phyloP scores from a whole-genome alignment of 2,797 vertebrate genomes.

The Furcifer pardalis region DNA sequence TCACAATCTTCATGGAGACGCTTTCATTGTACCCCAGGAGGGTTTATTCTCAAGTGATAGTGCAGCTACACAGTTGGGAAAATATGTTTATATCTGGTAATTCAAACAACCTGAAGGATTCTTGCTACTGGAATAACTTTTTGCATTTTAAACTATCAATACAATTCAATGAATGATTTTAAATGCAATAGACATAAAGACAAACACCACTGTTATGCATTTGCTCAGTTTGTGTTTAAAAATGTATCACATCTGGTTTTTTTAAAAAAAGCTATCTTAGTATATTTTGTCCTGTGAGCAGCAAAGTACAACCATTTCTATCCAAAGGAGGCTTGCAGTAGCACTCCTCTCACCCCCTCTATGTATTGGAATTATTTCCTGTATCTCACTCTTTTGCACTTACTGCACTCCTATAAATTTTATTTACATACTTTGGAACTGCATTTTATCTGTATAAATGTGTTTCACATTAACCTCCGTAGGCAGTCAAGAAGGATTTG shows the following conservation, averaged over 20 bases:
- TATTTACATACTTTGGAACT: constrained; percentile 30
- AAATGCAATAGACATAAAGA: background rate
- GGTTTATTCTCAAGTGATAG: too few species aligned
- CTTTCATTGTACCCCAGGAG: too few species aligned
- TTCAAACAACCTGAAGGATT: background rate
- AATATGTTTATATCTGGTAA: background rate
- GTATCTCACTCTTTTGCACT: constrained; percentile 28
- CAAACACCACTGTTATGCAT: background rate
- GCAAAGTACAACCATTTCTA: constrained; percentile 23
- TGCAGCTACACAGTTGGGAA: too few species aligned
- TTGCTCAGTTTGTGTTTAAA: constrained; percentile 19
- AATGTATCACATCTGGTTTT: background rate
- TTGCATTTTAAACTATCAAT: background rate
- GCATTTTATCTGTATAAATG: constrained; percentile 40
- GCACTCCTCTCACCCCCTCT: background rate
- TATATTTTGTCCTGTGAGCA: constrained; percentile 18
- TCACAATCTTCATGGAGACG: too few species aligned
- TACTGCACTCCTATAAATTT: constrained; percentile 22
- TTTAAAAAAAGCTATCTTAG: background rate
- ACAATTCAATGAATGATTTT: constrained; percentile 10
- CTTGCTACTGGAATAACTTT: background rate
- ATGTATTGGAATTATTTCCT: constrained; percentile 29
- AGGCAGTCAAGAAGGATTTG: constrained; percentile 23
- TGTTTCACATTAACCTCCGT: constrained; percentile 26
- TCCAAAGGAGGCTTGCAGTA: constrained; percentile 11